A percentile compares a stretch with the other conserved stretches of the same genome.
Evolutionary conservation across 1,140 invertebrate genomes (phyloP).

Genomic region (Sipha flava): DNA sequence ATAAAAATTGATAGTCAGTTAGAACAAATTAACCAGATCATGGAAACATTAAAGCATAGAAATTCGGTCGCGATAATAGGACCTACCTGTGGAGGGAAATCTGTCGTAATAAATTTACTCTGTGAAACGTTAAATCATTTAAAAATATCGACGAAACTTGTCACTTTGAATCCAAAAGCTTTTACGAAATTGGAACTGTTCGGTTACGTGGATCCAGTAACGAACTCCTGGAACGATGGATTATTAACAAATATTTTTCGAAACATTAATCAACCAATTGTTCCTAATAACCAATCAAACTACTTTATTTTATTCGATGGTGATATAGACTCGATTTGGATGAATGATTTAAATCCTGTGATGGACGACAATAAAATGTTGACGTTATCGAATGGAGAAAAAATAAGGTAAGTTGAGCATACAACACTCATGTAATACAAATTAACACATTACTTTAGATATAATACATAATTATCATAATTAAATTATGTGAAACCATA

Average conservation of each 20-base stretch:
- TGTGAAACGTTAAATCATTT: slow-evolving; percentile 62
- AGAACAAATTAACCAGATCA: slow-evolving; percentile 75
- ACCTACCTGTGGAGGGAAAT: slow-evolving; percentile 83
- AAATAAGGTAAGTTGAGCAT: slow-evolving; percentile 54
- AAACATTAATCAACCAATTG: slow-evolving; percentile 63
- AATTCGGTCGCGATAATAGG: slow-evolving; percentile 86
- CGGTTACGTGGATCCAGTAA: slow-evolving; percentile 71
- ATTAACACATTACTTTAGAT: too few species aligned
- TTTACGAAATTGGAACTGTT: slow-evolving; percentile 81
- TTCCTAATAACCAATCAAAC: slow-evolving; percentile 42
- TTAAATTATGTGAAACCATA: too few species aligned
- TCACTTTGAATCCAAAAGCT: slow-evolving; percentile 78
- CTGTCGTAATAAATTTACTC: slow-evolving; percentile 71
- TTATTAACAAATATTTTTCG: slow-evolving; percentile 81
- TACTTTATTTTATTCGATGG: slow-evolving; percentile 84
- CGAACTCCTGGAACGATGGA: slow-evolving; percentile 86
- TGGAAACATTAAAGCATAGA: slow-evolving; percentile 85
- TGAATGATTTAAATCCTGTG: slow-evolving; percentile 92
- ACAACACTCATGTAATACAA: too few species aligned
- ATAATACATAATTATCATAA: too few species aligned
- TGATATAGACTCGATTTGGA: slow-evolving; percentile 86
- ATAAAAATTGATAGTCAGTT: slow-evolving; percentile 69
- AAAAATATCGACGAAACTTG: slow-evolving; percentile 65
- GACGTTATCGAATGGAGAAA: slow-evolving; percentile 22
- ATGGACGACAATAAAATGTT: slow-evolving; percentile 85